Percentiles rank a stretch among this genome's conserved stretches.
These are phyloP conservation scores for Sceliomorpha sp. DNA, from an alignment of 2,888 invertebrate species.

Conservation along the genomic window DNA sequence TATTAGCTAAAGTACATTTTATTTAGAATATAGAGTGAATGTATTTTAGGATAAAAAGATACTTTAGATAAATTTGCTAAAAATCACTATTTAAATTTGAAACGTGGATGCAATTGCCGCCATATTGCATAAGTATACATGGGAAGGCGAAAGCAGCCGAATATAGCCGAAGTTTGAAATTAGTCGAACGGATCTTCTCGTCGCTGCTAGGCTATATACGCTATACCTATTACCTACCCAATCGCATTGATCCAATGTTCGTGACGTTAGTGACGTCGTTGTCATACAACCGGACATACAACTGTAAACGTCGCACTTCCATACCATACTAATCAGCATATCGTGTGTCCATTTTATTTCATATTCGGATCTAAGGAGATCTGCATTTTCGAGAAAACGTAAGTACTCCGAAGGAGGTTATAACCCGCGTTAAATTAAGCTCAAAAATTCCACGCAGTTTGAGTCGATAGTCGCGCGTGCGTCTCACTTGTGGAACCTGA, in stretches of 20 bases:
- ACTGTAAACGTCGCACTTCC: slow-evolving; percentile 68
- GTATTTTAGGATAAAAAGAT: too few relatives aligned
- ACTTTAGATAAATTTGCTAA: too few relatives aligned
- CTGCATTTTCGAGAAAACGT: slow-evolving; percentile 67
- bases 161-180: too few relatives aligned
- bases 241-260: slow-evolving; percentile 70
- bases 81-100: too few relatives aligned
- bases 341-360: slow-evolving; percentile 65
- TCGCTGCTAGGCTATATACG: too few relatives aligned
- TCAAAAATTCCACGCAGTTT: slow-evolving; percentile 21
- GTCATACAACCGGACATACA: slow-evolving; percentile 74
- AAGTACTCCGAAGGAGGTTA: slow-evolving; percentile 60
- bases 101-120: too few relatives aligned
- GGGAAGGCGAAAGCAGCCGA: too few relatives aligned
- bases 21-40: too few relatives aligned
- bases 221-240: too few relatives aligned
- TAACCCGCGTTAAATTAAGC: slow-evolving; percentile 10
- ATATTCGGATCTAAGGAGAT: slow-evolving; percentile 69
- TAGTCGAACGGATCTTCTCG: too few relatives aligned
- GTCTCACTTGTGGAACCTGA: slow-evolving; percentile 61
- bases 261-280: slow-evolving; percentile 64
- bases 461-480: slow-evolving; percentile 65
- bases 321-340: slow-evolving; percentile 67
- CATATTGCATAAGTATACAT: too few relatives aligned
- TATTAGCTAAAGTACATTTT: too few relatives aligned